Base-by-base conservation (phyloP, 2,113 vertebrate genomes). In the Cyrtonyx montezumae region DNA sequence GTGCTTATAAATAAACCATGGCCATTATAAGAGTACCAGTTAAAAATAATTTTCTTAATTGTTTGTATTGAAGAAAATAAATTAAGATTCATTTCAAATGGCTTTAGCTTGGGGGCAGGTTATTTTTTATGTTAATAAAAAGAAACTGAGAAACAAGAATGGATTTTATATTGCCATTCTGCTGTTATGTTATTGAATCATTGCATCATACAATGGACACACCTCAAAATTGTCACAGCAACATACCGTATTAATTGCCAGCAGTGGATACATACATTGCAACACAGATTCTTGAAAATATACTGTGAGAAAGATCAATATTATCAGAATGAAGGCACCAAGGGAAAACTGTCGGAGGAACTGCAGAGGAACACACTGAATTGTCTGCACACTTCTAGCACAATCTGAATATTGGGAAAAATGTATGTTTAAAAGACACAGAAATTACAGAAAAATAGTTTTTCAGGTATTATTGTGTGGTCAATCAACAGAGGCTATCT, bases 91-190 rank as follows among this genome's bases (percentile, higher is more conserved):
- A 56, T 70, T 85, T 42, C 18, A 66, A 49, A 58, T 21, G 85
- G 10, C 4, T 77, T 82, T 79, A 49, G 49, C 83, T 63, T 66
- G 30, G 66, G 18, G n/a, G 16, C 5, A 76, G 63, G 32, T 32
- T 82, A 34, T 43, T 84, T 84, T 81, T 66, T 45, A 53, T 59
- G 19, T 22, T 81, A 16, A 4, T 81, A 45, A 16, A 85, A 73
- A 89, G 68, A 71, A 87, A 59, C 12, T 42, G 9, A 23, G 34
- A 87, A 93, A n/a, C 2, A 79, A 34, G 13, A 88, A 90, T 69
- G 28, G 23, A 65, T 59, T 87, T 82, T 65, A 85, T 91, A 90
- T 25, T 76, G 17, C 23, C 11, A 45, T 34, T 45, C 30, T 62
- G 28, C 8, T 55, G 25, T 56, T 85, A 40, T 20, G 43, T 11